Evolutionary conservation across 2,888 invertebrate species (phyloP).

Genomic region (Leptopilina syphax): DNA sequence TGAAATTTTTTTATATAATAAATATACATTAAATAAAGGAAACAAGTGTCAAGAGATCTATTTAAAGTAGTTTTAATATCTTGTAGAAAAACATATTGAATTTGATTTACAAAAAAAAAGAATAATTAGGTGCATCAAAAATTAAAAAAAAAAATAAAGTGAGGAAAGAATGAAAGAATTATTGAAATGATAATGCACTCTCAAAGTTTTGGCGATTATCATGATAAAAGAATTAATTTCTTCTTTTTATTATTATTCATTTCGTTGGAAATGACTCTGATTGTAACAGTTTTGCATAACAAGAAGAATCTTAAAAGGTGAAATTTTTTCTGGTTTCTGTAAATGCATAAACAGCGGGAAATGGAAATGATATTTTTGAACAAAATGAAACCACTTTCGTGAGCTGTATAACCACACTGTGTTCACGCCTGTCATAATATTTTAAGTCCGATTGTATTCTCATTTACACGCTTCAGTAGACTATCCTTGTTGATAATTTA

Average conservation of each 20-base stretch:
- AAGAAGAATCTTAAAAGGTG: not conserved
- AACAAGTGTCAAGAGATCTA: too few species aligned
- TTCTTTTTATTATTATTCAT: not conserved
- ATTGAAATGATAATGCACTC: not conserved
- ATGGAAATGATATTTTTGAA: not conserved
- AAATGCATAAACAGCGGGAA: conserved; percentile 13
- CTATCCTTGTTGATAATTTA: conserved; percentile 24
- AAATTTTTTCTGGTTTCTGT: not conserved
- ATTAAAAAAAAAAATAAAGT: not conserved
- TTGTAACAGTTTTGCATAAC: conserved; percentile 30
- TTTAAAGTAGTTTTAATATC: too few species aligned
- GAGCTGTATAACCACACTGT: not conserved
- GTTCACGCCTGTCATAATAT: conserved; percentile 39
- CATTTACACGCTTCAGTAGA: conserved; percentile 34
- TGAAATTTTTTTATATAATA: too few species aligned
- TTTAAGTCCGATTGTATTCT: conserved; percentile 31
- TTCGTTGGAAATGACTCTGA: conserved; percentile 15
- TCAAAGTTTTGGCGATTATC: not conserved
- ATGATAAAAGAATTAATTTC: conserved; percentile 4
- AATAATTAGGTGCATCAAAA: too few species aligned
- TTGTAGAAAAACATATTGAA: too few species aligned
- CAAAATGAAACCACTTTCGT: conserved; percentile 3
- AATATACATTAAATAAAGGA: too few species aligned
- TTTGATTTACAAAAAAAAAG: too few species aligned
- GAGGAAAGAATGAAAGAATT: not conserved